A percentile compares a stretch with the other conserved stretches of the same genome.
Evolutionary conservation across 2,113 vertebrate species (phyloP).

Genomic region (Gavialis gangeticus): DNA sequence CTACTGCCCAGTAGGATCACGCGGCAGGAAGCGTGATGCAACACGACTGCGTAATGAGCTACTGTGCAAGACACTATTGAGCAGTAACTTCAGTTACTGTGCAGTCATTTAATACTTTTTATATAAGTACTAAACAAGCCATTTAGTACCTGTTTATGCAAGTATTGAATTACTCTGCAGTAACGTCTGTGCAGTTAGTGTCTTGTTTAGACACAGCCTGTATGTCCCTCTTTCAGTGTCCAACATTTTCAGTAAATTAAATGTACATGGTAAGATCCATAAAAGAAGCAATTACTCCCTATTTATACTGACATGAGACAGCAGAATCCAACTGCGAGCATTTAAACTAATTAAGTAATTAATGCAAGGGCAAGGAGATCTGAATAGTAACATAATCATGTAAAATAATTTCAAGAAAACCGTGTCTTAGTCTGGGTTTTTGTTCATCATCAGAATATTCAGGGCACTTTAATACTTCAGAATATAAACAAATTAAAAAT

Average conservation of each 20-base stretch:
- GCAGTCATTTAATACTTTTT: too few species aligned
- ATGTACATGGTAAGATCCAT: not conserved
- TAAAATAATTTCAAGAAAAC: not conserved
- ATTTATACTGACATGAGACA: not conserved
- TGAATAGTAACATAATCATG: rapidly evolving
- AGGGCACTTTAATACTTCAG: not conserved
- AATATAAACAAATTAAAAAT: not conserved
- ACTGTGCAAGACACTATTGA: too few species aligned
- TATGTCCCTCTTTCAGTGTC: not conserved
- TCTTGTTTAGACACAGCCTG: too few species aligned
- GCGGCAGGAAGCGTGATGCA: too few species aligned
- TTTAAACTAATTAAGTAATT: not conserved
- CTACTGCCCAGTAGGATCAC: too few species aligned
- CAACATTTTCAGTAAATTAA: rapidly evolving
- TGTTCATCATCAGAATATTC: not conserved
- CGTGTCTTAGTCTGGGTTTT: not conserved
- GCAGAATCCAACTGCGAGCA: not conserved
- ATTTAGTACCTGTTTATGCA: too few species aligned
- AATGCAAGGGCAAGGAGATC: not conserved
- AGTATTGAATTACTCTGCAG: too few species aligned
- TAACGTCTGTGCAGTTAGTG: too few species aligned
- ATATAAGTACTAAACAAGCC: too few species aligned
- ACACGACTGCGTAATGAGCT: too few species aligned
- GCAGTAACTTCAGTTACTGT: too few species aligned
- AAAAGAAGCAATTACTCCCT: not conserved